These are phyloP conservation scores for Ophthalmolycus amberensis DNA, from an alignment of 2,113 vertebrate genomes.

Conservation along the genomic window DNA sequence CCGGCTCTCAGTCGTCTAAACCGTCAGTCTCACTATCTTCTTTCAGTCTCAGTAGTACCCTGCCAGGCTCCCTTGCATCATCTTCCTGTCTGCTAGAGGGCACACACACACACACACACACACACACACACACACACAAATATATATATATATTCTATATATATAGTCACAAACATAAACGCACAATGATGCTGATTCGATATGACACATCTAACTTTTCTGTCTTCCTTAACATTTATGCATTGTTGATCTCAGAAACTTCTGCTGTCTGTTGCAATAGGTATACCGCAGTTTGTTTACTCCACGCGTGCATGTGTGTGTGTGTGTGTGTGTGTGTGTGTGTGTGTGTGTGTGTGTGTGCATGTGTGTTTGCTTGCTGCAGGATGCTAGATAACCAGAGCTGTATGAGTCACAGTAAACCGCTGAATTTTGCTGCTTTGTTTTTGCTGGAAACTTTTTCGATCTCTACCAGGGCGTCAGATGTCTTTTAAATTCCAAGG, in stretches of 20 bases:
- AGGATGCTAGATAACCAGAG: conserved; percentile 64
- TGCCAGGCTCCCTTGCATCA: conserved; percentile 70
- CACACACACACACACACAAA: conserved; percentile 10
- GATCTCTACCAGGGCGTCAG: conserved; percentile 19
- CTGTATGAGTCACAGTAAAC: conserved; percentile 59
- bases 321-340: not conserved
- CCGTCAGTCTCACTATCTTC: conserved; percentile 67
- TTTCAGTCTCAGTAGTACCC: conserved; percentile 65
- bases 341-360: conserved; percentile 9
- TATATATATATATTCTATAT: not conserved
- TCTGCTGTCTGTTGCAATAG: conserved; percentile 46
- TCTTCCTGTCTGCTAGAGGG: conserved; percentile 62
- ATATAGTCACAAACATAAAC: conserved; percentile 9
- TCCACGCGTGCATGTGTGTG: conserved; percentile 24
- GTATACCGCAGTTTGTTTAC: conserved; percentile 52
- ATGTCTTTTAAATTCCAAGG: conserved; percentile 72
- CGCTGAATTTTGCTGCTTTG: conserved; percentile 42
- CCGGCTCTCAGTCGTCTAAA: conserved; percentile 65
- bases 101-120: conserved; percentile 35
- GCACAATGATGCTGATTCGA: conserved; percentile 62
- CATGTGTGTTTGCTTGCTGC: conserved; percentile 39
- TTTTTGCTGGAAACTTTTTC: conserved; percentile 57
- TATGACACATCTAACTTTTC: conserved; percentile 68
- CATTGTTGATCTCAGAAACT: conserved; percentile 64
- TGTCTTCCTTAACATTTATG: conserved; percentile 57